A percentile compares a stretch with the other conserved stretches of the same genome.
phyloP scores from a whole-genome alignment of 1,140 invertebrate species.

The Aphis gossypii region DNA sequence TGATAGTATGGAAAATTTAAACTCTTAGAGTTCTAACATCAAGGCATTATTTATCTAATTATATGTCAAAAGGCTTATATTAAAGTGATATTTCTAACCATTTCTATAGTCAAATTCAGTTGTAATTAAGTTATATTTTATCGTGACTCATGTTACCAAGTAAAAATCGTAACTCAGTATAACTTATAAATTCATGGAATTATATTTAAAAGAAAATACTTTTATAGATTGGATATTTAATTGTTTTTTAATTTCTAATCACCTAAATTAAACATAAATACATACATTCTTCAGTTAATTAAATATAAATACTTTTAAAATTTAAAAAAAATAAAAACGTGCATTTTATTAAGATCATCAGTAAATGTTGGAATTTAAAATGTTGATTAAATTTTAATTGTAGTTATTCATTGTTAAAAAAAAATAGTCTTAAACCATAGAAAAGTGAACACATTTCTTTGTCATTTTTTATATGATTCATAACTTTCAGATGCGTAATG shows the following conservation, averaged over 20 bases:
- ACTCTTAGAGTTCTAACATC: neutral
- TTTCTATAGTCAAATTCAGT: neutral
- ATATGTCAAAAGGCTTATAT: conserved; percentile 17
- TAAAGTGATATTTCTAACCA: neutral
- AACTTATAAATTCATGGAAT: neutral
- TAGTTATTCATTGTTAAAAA: neutral
- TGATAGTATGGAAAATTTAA: neutral
- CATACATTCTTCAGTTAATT: neutral
- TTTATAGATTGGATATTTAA: neutral
- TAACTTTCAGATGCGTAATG: neutral
- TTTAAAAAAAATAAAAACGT: neutral
- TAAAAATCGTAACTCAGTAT: neutral
- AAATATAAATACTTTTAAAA: neutral
- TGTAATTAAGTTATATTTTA: neutral
- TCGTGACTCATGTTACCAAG: neutral
- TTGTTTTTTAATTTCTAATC: neutral
- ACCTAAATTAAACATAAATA: neutral
- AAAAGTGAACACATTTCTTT: neutral
- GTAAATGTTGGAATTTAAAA: neutral
- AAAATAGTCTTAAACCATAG: neutral
- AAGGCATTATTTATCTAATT: neutral
- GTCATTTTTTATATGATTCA: neutral
- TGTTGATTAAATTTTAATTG: neutral
- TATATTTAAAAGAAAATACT: neutral
- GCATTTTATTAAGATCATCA: neutral